Evolutionary conservation across 2,113 vertebrate genomes (phyloP), one percentile per base, ranked within the genome.

Genomic region (Sciurus niger): DNA sequence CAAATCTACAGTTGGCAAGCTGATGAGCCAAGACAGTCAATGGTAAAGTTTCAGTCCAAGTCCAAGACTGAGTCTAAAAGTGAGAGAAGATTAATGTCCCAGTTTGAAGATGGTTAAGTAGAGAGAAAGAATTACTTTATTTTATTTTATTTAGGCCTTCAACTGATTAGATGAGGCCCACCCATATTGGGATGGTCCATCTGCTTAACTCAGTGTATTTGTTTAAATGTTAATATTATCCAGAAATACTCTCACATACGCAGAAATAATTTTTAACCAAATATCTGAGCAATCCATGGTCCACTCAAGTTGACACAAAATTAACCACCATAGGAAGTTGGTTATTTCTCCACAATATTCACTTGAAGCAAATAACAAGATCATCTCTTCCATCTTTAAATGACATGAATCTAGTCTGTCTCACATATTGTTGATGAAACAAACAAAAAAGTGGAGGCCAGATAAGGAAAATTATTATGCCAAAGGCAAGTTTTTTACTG

Each of bases 241-340:
- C n/a, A 72, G 67, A 80, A 88, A 86, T 34, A 87, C 18, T 30
- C 51, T 51, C 17, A 89, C 11, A 72, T 48, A 16, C 20, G 76
- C 1, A 88, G 72, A 84, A 89, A 96, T 53, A 78, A 68, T 46
- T 32, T 65, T 94, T 60, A 60, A 48, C 46, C 11, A 82, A 70
- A 30, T 67, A 78, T 73, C 25, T 83, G 17, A 28, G 4, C 12
- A 72, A 13, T 10, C 12, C 6, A 40, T 13, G 43, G 12, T 32
- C 32, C 70, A 30, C 16, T 70, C 8, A 92, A 20, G n/a, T 43
- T 89, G 48, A 68, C n/a, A 78, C 8, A 85, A 83, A 95, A 84
- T 67, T 90, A 82, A 55, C 40, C 43, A 55, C 10, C 32, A 55
- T 14, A 90, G 63, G 37, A 76, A 77, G 46, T 46, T 14, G 84